Evolutionary conservation across 2,113 vertebrate genomes (phyloP).

Genomic region (Cepphus grylle): DNA sequence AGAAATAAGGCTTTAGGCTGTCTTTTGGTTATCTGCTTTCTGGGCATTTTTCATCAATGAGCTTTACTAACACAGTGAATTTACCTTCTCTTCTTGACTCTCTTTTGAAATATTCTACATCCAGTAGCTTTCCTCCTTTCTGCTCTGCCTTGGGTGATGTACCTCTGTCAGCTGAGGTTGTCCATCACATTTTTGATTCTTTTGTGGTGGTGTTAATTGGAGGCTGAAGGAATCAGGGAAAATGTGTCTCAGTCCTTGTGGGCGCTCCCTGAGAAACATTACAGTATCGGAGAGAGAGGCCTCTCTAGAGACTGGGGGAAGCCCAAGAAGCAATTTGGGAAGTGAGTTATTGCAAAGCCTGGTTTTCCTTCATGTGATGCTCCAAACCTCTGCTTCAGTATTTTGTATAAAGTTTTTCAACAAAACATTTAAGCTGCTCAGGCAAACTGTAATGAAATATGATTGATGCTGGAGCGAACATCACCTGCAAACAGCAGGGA

Average conservation of each 20-base stretch:
- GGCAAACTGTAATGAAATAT: neutral
- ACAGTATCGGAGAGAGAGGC: neutral
- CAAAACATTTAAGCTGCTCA: neutral
- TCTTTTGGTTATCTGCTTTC: neutral
- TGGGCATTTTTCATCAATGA: neutral
- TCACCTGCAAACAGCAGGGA: neutral
- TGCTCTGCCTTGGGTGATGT: neutral
- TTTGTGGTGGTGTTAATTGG: neutral
- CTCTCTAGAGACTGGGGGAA: neutral
- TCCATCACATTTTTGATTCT: neutral
- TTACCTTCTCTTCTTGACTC: neutral
- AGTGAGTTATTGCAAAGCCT: neutral
- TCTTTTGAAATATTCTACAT: neutral
- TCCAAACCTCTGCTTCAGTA: neutral
- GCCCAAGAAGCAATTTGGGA: neutral
- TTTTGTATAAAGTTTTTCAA: neutral
- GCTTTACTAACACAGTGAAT: neutral
- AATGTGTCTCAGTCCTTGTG: neutral
- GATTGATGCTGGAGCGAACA: neutral
- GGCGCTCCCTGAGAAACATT: neutral
- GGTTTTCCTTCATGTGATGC: neutral
- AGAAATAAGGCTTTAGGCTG: neutral
- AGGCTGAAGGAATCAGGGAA: neutral
- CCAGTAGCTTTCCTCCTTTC: accelerated
- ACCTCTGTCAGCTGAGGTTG: neutral